phyloP scores from a whole-genome alignment of 2,113 vertebrate genomes.

The Aphyosemion australe region DNA sequence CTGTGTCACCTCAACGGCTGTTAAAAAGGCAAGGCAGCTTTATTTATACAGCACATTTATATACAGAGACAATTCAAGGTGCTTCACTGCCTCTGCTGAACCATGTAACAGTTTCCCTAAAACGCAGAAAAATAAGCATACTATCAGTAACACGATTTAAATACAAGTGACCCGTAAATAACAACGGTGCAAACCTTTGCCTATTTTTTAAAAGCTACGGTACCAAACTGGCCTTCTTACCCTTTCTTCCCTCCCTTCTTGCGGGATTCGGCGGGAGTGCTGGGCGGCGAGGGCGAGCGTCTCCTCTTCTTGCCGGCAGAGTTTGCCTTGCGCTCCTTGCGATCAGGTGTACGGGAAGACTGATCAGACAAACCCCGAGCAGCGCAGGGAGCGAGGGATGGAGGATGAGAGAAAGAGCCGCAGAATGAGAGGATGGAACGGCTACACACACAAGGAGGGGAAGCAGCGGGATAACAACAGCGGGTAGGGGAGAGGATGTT shows the following conservation, averaged over 20 bases:
- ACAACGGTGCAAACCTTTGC: not conserved
- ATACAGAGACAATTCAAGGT: too few relatives aligned
- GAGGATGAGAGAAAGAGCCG: constrained; percentile 83
- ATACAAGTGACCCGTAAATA: not conserved
- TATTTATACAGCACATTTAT: not conserved
- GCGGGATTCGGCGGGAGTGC: constrained; percentile 88
- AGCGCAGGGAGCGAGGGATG: constrained; percentile 72
- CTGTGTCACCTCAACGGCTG: not conserved
- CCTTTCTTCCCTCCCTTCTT: constrained; percentile 96
- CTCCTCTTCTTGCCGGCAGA: constrained; percentile 90
- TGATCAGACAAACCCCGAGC: constrained; percentile 82
- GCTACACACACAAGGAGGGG: constrained; percentile 75
- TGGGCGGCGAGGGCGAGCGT: constrained; percentile 93
- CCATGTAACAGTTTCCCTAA: not conserved
- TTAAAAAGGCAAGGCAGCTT: not conserved
- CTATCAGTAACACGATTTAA: not conserved
- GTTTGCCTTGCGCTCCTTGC: constrained; percentile 93
- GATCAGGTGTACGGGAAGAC: constrained; percentile 94
- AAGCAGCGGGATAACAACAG: constrained; percentile 35
- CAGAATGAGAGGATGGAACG: constrained; percentile 83
- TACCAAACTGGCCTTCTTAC: constrained; percentile 69
- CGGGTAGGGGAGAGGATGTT: constrained; percentile 43
- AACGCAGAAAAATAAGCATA: not conserved
- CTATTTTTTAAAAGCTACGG: not conserved
- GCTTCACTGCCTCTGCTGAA: too few relatives aligned